Conservation (phyloP, 2,888 invertebrate genomes). For the Rhodophaea formosa region DNA sequence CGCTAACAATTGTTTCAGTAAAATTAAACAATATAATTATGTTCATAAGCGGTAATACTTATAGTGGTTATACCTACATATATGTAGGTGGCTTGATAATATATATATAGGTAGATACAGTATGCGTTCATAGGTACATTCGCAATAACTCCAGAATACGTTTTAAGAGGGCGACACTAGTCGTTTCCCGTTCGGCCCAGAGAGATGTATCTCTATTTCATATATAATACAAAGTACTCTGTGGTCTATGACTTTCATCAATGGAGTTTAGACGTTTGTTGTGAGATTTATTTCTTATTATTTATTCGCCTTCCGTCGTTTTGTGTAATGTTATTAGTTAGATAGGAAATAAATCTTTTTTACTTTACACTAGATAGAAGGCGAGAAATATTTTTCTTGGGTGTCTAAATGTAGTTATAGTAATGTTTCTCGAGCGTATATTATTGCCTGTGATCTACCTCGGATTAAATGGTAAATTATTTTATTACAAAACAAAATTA, state of each 20-base stretch:
- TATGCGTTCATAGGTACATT: no score
- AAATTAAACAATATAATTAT: no score
- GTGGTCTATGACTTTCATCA: constrained; percentile 74
- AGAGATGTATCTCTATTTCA: no score
- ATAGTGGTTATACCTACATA: no score
- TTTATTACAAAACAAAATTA: constrained; percentile 18
- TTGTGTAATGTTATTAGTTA: constrained; percentile 69
- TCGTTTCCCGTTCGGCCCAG: background rate
- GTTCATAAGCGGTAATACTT: no score
- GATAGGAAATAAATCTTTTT: constrained; percentile 62
- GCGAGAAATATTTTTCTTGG: constrained; percentile 51
- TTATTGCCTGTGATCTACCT: constrained; percentile 71
- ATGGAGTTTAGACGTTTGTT: constrained; percentile 70
- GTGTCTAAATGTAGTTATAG: constrained; percentile 69
- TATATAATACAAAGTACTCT: constrained; percentile 15
- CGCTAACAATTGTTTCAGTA: no score
- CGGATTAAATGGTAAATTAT: constrained; percentile 71
- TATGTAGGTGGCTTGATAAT: no score
- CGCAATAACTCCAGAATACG: no score
- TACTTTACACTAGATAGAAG: constrained; percentile 58
- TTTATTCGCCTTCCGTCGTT: constrained; percentile 69
- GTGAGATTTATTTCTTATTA: constrained; percentile 72
- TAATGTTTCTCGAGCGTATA: constrained; percentile 74
- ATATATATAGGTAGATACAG: no score
- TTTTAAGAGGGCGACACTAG: no score